Base-by-base conservation (phyloP, 2,797 vertebrate genomes). In the Syngnathus acus region DNA sequence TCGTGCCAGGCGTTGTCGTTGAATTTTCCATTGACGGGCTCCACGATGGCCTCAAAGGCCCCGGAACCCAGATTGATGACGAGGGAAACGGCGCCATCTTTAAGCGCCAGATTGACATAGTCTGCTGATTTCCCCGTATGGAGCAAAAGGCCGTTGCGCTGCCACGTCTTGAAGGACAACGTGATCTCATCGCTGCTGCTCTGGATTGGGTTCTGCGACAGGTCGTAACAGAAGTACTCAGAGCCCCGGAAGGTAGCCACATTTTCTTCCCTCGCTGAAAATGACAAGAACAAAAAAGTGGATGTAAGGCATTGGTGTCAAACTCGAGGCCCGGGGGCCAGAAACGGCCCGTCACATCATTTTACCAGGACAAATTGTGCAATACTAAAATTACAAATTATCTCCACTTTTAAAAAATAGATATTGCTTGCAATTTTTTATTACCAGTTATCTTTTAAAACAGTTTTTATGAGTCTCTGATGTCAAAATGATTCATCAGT, bases 131-230 rank as follows among this genome's bases (percentile, higher is more conserved):
- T 99, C 71, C 96, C 97, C 0, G 97, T 99, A 89, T 99, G 97
- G 37, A 99, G 92, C 23, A 99, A 95, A 75, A 99, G 96, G 76
- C 97, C 97, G 0, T 99, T 98, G 70, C 97, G 93, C 39, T 99
- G 97, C 93, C 95, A 97, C 0, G 97, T 99, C 90, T 98, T 98
- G 91, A 99, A 99, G 83, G 95, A 96, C 45, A 99, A 89, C 4
- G 95, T 99, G 91, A 99, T 98, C 88, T 99, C 97, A 1, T 99
- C 97, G 4, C 96, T 98, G 92, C 96, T 98, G 90, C 94, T 96
- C 91, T 99, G 97, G 85, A 98, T 99, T 19, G 97, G 97, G 86
- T 99, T 99, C 88, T 97, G 96, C 0, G 97, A 98, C 78, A 99
- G 90, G 91, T 99, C 97, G 21, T 99, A 99, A 89, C 96, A 98